A percentile compares a stretch with the other conserved stretches of the same genome.
phyloP scores from a whole-genome alignment of 2,113 vertebrate species.

The Cololabis saira region DNA sequence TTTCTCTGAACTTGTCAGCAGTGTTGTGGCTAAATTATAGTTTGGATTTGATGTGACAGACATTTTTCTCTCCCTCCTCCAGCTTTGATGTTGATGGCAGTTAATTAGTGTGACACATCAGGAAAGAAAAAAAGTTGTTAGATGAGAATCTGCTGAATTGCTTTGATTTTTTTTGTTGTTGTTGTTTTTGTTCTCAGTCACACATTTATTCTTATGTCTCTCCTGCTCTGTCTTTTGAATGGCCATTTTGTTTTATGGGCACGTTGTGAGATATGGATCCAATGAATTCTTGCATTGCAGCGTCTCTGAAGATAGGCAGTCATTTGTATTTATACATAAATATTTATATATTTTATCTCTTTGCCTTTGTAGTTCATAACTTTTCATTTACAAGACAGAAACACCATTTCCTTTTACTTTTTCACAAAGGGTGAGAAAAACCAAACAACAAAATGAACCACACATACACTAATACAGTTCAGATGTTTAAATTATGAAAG shows the following conservation, averaged over 20 bases:
- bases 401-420: neutral
- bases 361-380: slow-evolving; percentile 42
- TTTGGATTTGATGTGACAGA: slow-evolving; percentile 45
- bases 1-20: slow-evolving; percentile 54
- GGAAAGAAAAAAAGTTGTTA: slow-evolving; percentile 42
- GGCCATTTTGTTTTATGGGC: slow-evolving; percentile 39
- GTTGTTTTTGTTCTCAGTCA: neutral
- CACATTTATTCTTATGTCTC: slow-evolving; percentile 1
- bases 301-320: slow-evolving; percentile 45
- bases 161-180: slow-evolving; percentile 44
- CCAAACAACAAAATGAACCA: neutral
- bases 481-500: neutral
- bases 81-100: slow-evolving; percentile 66
- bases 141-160: slow-evolving; percentile 46
- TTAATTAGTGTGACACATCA: slow-evolving; percentile 64
- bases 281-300: slow-evolving; percentile 69
- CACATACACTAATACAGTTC: neutral
- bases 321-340: slow-evolving; percentile 26
- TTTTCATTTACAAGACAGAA: slow-evolving; percentile 42
- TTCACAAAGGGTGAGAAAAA: slow-evolving; percentile 1
- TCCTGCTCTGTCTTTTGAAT: slow-evolving; percentile 8
- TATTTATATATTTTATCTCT: slow-evolving; percentile 7
- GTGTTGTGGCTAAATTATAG: slow-evolving; percentile 43
- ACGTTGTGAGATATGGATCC: slow-evolving; percentile 51
- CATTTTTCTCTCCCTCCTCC: slow-evolving; percentile 7